Base-by-base conservation (phyloP, 2,113 vertebrate genomes). In the Hyla sarda region DNA sequence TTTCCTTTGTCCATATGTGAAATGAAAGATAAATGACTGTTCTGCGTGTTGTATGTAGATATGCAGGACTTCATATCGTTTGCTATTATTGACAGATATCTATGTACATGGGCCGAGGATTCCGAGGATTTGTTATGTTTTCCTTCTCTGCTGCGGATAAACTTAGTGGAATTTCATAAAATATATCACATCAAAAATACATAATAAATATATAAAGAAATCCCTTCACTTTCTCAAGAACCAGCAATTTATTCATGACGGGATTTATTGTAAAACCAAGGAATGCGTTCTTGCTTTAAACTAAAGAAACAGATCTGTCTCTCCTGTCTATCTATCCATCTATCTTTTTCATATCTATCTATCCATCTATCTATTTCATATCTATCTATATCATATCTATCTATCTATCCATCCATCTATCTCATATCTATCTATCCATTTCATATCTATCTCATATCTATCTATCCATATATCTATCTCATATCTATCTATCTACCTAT, bases 121-220 rank as follows among this genome's bases (percentile, higher is more conserved):
- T 32, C 47, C 0, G 28, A 69, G 82, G 82, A 83, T 83, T 72
- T 83, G 58, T 25, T 60, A 0, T 60, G 1, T 60, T 60, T 60
- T 72, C n/a, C 19, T 54, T 56, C 76, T 12, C 52, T 30, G 30
- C 2, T 52, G 34, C 37, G 30, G 67, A 34, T 83, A 72, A 37
- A 71, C 23, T 83, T 2, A 72, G 48, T 23, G 28, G 47, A 34
- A 83, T 56, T 83, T 83, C 65, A 72, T 83, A 54, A 54, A 83
- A 54, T 72, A 23, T 34, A 82, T 71, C 47, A 32, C 48, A 54
- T 37, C 28, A 73, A 37, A 71, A 25, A 45, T 48, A 47, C 25
- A 14, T 14, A 48, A 48, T 73, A 74, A 30, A 65, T 5, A 13
- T 1, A 67, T 17, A 65, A 28, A 19, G n/a, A 82, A 72, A 83